These are phyloP conservation scores for Hoplostethus atlanticus DNA, from an alignment of 2,797 vertebrate species.

Conservation along the genomic window DNA sequence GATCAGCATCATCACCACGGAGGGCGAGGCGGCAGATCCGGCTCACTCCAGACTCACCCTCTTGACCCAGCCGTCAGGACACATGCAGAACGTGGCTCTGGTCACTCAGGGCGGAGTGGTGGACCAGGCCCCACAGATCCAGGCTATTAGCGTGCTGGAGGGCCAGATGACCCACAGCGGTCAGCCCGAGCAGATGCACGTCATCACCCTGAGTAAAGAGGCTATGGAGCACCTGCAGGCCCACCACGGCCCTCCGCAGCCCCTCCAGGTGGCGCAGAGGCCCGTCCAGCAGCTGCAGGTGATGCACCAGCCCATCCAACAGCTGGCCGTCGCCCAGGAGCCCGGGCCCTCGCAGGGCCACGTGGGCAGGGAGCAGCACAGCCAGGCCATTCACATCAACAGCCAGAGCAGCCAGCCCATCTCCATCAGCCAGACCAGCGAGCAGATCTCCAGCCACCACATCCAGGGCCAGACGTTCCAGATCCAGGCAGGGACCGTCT, in stretches of 20 bases:
- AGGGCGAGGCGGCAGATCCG: constrained; percentile 74
- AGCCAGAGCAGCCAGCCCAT: constrained; percentile 81
- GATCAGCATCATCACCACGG: constrained; percentile 89
- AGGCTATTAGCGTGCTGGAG: constrained; percentile 80
- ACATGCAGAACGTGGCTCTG: constrained; percentile 88
- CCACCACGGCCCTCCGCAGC: constrained; percentile 85
- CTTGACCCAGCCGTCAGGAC: constrained; percentile 86
- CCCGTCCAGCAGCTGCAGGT: constrained; percentile 78
- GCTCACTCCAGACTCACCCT: constrained; percentile 84
- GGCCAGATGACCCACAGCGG: constrained; percentile 78
- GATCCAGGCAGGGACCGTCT: constrained; percentile 83
- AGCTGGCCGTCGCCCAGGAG: constrained; percentile 66
- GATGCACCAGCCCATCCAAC: constrained; percentile 66
- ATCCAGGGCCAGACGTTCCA: constrained; percentile 87
- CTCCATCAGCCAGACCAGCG: constrained; percentile 84
- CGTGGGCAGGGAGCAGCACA: constrained; percentile 71
- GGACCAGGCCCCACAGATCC: constrained; percentile 84
- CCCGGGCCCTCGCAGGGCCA: constrained; percentile 6
- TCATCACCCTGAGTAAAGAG: constrained; percentile 95
- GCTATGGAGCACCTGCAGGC: constrained; percentile 91
- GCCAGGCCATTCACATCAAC: constrained; percentile 80
- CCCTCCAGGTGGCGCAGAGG: constrained; percentile 78
- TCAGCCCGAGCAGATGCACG: constrained; percentile 91
- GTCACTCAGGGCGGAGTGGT: constrained; percentile 81
- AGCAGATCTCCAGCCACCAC: constrained; percentile 81